Percentiles rank a stretch among this genome's conserved stretches.
Conservation (phyloP, 2,888 invertebrate genomes). For the Trissoscelio sp. region DNA sequence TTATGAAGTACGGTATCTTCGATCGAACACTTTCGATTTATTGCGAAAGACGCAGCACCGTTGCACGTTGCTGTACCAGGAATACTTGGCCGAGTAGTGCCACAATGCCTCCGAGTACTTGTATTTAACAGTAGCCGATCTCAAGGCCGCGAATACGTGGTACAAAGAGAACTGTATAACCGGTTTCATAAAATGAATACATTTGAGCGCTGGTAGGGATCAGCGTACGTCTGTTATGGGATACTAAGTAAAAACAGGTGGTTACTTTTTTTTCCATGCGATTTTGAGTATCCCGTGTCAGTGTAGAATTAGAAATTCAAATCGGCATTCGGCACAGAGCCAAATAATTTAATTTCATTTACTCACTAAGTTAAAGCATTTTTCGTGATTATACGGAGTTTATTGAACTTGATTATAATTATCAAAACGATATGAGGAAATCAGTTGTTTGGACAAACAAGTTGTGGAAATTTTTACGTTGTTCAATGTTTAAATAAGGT, state of each 20-base stretch:
- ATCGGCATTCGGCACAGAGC: neutral
- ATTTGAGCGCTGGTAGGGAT: conserved; percentile 8
- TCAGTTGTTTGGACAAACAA: neutral
- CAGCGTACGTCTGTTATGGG: conserved; percentile 36
- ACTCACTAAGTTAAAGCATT: neutral
- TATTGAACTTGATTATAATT: conserved; percentile 43
- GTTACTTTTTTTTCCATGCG: conserved; percentile 14
- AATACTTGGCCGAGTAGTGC: conserved; percentile 16
- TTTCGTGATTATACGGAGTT: conserved; percentile 24
- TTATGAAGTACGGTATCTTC: conserved; percentile 66
- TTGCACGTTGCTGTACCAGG: conserved; percentile 46
- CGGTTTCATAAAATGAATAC: conserved; percentile 72
- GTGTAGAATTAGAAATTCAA: conserved; percentile 39
- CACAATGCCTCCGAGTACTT: conserved; percentile 57
- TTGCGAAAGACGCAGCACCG: conserved; percentile 74
- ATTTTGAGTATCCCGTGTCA: neutral
- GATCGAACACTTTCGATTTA: conserved; percentile 77
- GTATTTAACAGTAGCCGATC: conserved; percentile 72
- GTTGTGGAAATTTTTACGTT: too few species aligned
- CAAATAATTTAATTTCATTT: conserved; percentile 20
- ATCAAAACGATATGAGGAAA: conserved; percentile 12
- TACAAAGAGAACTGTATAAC: conserved; percentile 72
- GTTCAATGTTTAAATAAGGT: too few species aligned
- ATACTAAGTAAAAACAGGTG: conserved; percentile 45
- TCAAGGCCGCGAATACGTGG: conserved; percentile 73